A percentile compares a stretch with the other conserved stretches of the same genome.
Evolutionary conservation across 2,888 invertebrate species (phyloP).

Genomic region (Lasioglossum zephyrum): DNA sequence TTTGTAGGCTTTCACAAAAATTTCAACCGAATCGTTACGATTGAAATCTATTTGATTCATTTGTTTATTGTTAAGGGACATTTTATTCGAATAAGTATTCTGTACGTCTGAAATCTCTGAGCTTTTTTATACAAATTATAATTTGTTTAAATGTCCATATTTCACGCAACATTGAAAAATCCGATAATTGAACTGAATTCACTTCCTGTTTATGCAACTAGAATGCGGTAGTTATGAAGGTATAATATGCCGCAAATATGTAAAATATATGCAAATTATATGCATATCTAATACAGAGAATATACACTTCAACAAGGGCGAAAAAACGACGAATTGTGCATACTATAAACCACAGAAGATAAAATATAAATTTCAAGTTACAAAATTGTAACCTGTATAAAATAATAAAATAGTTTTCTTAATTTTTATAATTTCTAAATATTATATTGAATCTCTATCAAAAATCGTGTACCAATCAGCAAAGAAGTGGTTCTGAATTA

Average conservation of each 20-base stretch:
- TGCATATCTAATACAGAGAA: neutral
- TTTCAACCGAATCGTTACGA: neutral
- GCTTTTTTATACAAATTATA: neutral
- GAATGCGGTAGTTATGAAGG: neutral
- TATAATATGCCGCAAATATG: neutral
- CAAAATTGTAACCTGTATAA: neutral
- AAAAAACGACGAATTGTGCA: neutral
- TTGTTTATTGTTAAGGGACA: neutral
- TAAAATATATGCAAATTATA: neutral
- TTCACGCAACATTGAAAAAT: neutral
- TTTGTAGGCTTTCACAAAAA: neutral
- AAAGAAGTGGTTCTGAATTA: neutral
- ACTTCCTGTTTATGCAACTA: neutral
- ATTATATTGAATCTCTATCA: neutral
- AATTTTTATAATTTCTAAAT: neutral
- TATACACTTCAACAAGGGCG: neutral
- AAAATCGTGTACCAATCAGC: neutral
- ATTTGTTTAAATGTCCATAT: neutral
- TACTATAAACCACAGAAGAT: neutral
- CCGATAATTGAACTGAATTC: neutral
- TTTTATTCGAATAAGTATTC: neutral
- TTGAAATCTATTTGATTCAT: neutral
- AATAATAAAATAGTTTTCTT: neutral
- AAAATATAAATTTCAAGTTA: neutral
- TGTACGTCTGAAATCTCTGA: neutral